Evolutionary conservation across 2,888 invertebrate genomes (phyloP).

Genomic region (Melanargia galathea): DNA sequence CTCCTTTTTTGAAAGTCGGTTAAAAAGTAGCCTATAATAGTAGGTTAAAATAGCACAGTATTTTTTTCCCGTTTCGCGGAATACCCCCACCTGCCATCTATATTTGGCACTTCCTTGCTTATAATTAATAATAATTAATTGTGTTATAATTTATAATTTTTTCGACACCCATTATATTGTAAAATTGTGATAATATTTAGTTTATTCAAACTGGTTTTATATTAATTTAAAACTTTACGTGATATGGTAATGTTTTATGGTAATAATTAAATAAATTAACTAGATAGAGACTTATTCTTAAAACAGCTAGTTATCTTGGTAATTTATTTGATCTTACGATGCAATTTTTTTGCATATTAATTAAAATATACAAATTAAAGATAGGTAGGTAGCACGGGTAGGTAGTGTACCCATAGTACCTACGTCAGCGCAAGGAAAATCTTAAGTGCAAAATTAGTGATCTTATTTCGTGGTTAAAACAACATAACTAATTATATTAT

Average conservation of each 20-base stretch:
- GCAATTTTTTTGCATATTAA: conserved; percentile 8
- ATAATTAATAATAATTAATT: too few relatives aligned
- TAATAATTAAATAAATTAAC: conserved; percentile 9
- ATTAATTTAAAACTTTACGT: conserved; percentile 2
- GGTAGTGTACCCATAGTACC: not conserved
- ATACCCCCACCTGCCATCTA: too few relatives aligned
- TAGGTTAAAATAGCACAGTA: too few relatives aligned
- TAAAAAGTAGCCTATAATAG: too few relatives aligned
- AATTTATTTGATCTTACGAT: conserved; percentile 4
- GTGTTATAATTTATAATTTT: too few relatives aligned
- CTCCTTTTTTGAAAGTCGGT: too few relatives aligned
- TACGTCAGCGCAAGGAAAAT: not conserved
- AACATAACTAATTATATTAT: too few relatives aligned
- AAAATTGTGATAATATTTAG: too few relatives aligned
- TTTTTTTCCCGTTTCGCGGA: too few relatives aligned
- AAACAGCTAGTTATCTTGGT: conserved; percentile 9
- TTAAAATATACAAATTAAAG: not conserved
- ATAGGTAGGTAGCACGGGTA: not conserved
- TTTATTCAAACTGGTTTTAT: not conserved
- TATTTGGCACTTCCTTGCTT: too few relatives aligned
- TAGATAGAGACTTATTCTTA: conserved; percentile 2
- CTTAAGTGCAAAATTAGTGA: not conserved
- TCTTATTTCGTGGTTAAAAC: too few relatives aligned
- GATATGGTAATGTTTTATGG: conserved; percentile 5
- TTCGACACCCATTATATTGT: not conserved